Evolutionary conservation across 2,113 vertebrate species (phyloP), one percentile per base, ranked within the genome.

Genomic region (Pogonocichla stellata): DNA sequence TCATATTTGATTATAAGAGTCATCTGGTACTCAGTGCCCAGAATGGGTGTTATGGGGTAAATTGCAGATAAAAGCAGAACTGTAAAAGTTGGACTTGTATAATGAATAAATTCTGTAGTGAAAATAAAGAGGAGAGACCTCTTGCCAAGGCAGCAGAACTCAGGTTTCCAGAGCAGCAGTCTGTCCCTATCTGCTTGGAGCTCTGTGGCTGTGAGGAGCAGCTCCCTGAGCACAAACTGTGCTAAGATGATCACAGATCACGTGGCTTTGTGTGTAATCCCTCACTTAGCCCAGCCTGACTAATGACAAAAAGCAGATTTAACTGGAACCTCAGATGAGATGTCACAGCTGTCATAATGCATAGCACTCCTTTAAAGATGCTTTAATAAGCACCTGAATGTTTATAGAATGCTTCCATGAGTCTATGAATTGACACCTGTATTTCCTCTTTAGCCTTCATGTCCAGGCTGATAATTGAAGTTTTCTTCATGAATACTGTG

Each of bases 141-240:
- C 26, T 62, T 77, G 31, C 28, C 50, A 47, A 88, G 42, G 66
- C 58, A 72, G 12, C 23, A 73, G 85, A 72, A 28, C 13, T 6
- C 34, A 14, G 1, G 58, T 65, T 88, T 61, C 58, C 0, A 0
- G 58, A 80, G 50, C 40, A 77, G 48, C 26, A 16, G 15, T 7
- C 15, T 40, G 8, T 65, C 45, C 40, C 45, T 53, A 40, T 82
- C 22, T 80, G 57, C 57, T 53, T 19, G 38, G n/a, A 88, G 17
- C 54, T 23, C 42, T 31, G 57, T 75, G 71, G 43, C 58, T 79
- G 40, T 56, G 88, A 38, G n/a, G 28, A 71, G 36, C 74, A 91
- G 50, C 43, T 90, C 48, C 40, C n/a, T 0, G 4, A 58, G 34
- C 22, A 71, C 29, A 64, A 19, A 28, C 25, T 45, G 48, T 48